Percentiles rank a stretch among this genome's conserved stretches.
Evolutionary conservation across 2,888 invertebrate genomes (phyloP).

Genomic region (Lordiphosa andalusiaca): DNA sequence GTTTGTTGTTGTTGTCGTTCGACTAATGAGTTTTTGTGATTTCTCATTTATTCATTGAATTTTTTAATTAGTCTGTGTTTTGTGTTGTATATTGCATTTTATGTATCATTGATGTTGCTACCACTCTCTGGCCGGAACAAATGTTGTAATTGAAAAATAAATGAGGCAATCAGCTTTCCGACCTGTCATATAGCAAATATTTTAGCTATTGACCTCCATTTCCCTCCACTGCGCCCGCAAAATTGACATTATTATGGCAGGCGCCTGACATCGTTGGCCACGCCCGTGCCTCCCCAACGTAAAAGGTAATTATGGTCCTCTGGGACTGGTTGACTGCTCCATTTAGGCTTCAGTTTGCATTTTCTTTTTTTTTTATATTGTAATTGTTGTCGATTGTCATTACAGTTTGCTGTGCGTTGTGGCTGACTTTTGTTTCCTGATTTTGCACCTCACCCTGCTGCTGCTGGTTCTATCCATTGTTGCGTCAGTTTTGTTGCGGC

Average conservation of each 20-base stretch:
- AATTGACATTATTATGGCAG: constrained; percentile 62
- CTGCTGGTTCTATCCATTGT: constrained; percentile 45
- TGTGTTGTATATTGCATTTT: constrained; percentile 17
- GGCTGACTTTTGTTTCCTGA: constrained; percentile 63
- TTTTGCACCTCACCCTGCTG: constrained; percentile 30
- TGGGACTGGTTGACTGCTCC: constrained; percentile 31
- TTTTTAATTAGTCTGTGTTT: constrained; percentile 64
- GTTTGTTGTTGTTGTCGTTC: constrained; percentile 46
- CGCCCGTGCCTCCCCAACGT: constrained; percentile 6
- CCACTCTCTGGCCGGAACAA: constrained; percentile 49
- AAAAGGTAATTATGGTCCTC: constrained; percentile 63
- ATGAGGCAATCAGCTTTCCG: constrained; percentile 72
- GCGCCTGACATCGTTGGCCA: constrained; percentile 17
- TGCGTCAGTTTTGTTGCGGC: constrained; percentile 70
- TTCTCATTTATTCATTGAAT: constrained; percentile 72
- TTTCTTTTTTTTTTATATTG: constrained; percentile 58
- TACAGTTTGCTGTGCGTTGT: constrained; percentile 60
- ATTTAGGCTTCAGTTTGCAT: constrained; percentile 55
- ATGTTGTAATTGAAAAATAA: constrained; percentile 74
- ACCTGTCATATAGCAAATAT: constrained; percentile 74
- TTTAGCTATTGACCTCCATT: constrained; percentile 66
- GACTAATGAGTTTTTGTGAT: constrained; percentile 72
- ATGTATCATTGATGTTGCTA: constrained; percentile 3
- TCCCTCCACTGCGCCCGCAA: constrained; percentile 16
- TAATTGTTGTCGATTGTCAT: constrained; percentile 74